A percentile compares a stretch with the other conserved stretches of the same genome.
Conservation (phyloP, 2,888 invertebrate species). For the Pyrrhosoma nymphula region DNA sequence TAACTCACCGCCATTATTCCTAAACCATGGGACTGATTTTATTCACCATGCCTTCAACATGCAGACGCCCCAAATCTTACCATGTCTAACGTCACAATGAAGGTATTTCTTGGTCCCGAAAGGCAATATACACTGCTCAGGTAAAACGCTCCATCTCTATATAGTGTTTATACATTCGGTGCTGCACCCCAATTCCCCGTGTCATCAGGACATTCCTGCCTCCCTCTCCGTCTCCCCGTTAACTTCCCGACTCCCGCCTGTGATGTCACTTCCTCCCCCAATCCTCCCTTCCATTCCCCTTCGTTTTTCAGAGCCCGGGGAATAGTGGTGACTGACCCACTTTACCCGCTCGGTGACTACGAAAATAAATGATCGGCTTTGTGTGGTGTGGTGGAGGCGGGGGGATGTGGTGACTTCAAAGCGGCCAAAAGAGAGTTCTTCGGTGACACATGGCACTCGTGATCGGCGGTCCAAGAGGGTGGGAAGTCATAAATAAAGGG, state of each 20-base stretch:
- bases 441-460: not conserved
- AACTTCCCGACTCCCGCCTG: not conserved
- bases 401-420: not conserved
- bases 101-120: too few species aligned
- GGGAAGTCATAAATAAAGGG: not conserved
- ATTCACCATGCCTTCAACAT: too few species aligned
- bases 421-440: not conserved
- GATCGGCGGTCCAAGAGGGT: not conserved
- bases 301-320: not conserved
- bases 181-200: too few species aligned
- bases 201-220: not conserved
- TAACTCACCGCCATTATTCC: too few species aligned
- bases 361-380: constrained; percentile 19
- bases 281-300: not conserved
- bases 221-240: not conserved
- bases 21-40: too few species aligned
- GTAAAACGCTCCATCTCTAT: too few species aligned
- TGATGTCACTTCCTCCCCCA: not conserved
- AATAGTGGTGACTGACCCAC: constrained; percentile 25
- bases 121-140: too few species aligned
- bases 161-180: too few species aligned
- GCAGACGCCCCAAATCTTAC: too few species aligned
- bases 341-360: not conserved
- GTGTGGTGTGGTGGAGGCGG: not conserved
- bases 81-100: too few species aligned